phyloP scores from a whole-genome alignment of 2,888 invertebrate species.

The Augochlorella aurata region DNA sequence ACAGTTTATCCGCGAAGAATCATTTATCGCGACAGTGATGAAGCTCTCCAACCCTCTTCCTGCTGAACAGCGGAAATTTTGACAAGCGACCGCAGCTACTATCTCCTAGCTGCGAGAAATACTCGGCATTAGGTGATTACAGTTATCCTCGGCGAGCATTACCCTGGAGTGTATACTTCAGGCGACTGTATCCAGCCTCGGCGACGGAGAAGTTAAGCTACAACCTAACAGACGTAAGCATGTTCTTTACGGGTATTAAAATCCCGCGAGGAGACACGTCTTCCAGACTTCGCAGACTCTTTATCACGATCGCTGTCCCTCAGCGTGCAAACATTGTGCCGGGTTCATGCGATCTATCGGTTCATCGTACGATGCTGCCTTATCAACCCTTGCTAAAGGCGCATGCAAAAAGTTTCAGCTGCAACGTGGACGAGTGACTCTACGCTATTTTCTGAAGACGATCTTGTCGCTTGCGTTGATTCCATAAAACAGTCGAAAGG shows the following conservation, averaged over 20 bases:
- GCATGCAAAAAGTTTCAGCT: not conserved
- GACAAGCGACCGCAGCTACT: not conserved
- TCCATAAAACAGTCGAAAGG: no score
- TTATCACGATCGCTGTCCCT: constrained; percentile 11
- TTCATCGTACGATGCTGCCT: not conserved
- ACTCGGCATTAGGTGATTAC: not conserved
- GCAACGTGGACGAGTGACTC: not conserved
- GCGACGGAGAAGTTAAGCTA: not conserved
- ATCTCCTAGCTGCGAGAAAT: not conserved
- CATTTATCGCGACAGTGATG: not conserved
- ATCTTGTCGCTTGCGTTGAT: no score
- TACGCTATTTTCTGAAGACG: no score
- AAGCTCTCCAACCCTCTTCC: not conserved
- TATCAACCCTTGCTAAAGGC: not conserved
- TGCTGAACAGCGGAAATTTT: not conserved
- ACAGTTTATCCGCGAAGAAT: not conserved
- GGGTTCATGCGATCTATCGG: not conserved
- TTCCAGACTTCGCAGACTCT: not conserved
- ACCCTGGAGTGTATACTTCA: not conserved
- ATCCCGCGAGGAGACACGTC: not conserved
- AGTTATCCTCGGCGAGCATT: not conserved
- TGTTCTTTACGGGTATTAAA: constrained; percentile 6
- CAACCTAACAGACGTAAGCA: not conserved
- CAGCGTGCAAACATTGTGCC: not conserved
- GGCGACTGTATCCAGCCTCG: not conserved